Base-by-base conservation (phyloP, 2,888 invertebrate species). In the Marronus borbonicus region DNA sequence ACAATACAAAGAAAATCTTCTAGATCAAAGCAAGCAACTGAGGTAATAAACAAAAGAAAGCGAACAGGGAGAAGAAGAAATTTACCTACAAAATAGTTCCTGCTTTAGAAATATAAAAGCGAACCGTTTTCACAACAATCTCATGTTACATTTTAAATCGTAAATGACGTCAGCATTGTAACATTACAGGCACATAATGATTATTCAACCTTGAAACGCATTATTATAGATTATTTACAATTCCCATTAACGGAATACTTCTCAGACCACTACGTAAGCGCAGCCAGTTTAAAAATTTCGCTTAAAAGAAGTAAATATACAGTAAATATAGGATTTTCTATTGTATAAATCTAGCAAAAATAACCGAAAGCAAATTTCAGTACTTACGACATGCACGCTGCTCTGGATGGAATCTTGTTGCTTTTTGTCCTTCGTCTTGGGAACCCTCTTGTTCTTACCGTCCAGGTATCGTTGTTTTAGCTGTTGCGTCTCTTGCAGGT, bases 401-500 rank as follows among this genome's bases (percentile, higher is more conserved):
- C 93, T 93, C 85, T 93, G 93, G 85, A 93, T 89, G 8, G 79
- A 79, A 44, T 89, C 90, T 82, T 89, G 89, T 88, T 90, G 92
- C 85, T 88, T 92, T 90, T 91, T 91, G 88, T 93, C 93, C 86
- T 94, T 95, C 90, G 96, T 96, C 89, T 97, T 97, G 87, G 95
- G 94, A n/a, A 77, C 79, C 31, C 79, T 72, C 89, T 97, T 97
- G 83, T 96, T 94, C 89, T 97, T 97, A 88, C 94, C 95, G 89
- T 98, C 98, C 84, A 97, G 92, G 89, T 94, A 97, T 81, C 96
- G 93, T 89, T 97, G 97, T 88, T 96, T 96, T 81, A 98, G 91
- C 82, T 95, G 93, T 83, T 94, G 91, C 52, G 97, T 97, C 88
- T 97, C 97, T 89, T 97, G 93, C 84, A 95, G 93, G 88, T 97